These are phyloP conservation scores for Rhingia rostrata DNA, from an alignment of 2,888 invertebrate genomes.

Conservation along the genomic window DNA sequence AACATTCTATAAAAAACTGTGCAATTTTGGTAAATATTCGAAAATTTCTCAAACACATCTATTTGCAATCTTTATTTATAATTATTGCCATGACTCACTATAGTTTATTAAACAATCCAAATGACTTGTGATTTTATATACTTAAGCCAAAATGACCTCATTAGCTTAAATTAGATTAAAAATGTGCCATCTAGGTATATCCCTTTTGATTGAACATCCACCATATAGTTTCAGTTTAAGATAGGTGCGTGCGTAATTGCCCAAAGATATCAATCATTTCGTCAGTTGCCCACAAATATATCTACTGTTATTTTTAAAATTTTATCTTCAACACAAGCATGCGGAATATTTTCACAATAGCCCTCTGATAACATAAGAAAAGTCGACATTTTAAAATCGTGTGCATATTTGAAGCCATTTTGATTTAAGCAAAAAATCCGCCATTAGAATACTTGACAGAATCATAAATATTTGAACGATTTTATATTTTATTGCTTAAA, in stretches of 20 bases:
- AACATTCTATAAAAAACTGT: no score
- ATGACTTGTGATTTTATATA: neutral
- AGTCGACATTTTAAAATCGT: constrained; percentile 21
- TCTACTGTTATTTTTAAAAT: no score
- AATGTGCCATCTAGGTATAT: neutral
- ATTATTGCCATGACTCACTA: no score
- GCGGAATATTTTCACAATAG: no score
- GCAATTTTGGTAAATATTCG: no score
- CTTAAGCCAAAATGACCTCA: neutral
- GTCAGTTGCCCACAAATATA: no score
- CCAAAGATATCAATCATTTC: no score
- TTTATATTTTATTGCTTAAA: neutral
- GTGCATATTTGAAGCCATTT: constrained; percentile 13
- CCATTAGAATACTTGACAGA: neutral
- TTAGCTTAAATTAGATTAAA: neutral
- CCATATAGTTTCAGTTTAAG: neutral
- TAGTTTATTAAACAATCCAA: neutral
- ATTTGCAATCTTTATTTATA: no score
- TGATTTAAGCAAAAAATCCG: neutral
- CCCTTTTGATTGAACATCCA: constrained; percentile 1
- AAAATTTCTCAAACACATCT: no score
- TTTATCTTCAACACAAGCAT: no score
- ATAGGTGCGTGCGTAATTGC: no score
- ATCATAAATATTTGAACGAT: neutral
- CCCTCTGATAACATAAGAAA: neutral